Conservation (phyloP, 1,140 invertebrate genomes). For the Tetragnatha versicolor region DNA sequence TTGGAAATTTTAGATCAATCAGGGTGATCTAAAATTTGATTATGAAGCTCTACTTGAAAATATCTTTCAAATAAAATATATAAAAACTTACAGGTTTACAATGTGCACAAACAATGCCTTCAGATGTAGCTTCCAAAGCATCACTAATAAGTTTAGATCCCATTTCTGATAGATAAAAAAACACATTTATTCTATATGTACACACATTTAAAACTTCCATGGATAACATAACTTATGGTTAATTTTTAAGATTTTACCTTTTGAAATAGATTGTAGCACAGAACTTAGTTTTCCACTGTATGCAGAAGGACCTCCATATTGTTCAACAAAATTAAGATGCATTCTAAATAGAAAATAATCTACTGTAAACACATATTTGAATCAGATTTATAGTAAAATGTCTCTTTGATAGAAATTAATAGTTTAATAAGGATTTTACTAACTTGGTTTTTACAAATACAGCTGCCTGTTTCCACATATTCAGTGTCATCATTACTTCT, state of each 20-base stretch:
- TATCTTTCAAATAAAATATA: not conserved
- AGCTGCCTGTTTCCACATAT: constrained; percentile 50
- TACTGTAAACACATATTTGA: not conserved
- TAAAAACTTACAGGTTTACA: constrained; percentile 41
- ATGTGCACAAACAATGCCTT: not conserved
- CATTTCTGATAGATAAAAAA: constrained; percentile 35
- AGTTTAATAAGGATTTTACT: not conserved
- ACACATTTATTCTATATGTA: not conserved
- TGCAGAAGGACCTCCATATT: not conserved
- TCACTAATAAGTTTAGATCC: constrained; percentile 25
- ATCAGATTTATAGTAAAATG: not conserved
- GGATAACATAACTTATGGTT: not conserved
- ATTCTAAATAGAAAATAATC: constrained; percentile 17
- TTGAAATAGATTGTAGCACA: constrained; percentile 19
- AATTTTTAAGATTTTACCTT: constrained; percentile 11
- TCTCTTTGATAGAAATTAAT: not conserved
- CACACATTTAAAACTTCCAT: not conserved
- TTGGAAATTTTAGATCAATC: too few species aligned
- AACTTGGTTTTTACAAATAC: constrained; percentile 49
- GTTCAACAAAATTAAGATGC: constrained; percentile 25
- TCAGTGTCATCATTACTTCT: constrained; percentile 42
- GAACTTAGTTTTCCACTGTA: constrained; percentile 1
- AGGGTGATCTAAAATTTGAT: too few species aligned
- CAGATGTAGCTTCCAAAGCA: constrained; percentile 19
- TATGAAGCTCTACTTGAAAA: too few species aligned